A percentile compares a stretch with the other conserved stretches of the same genome.
phyloP scores from a whole-genome alignment of 2,113 vertebrate species.

The Brachyhypopomus gauderio region DNA sequence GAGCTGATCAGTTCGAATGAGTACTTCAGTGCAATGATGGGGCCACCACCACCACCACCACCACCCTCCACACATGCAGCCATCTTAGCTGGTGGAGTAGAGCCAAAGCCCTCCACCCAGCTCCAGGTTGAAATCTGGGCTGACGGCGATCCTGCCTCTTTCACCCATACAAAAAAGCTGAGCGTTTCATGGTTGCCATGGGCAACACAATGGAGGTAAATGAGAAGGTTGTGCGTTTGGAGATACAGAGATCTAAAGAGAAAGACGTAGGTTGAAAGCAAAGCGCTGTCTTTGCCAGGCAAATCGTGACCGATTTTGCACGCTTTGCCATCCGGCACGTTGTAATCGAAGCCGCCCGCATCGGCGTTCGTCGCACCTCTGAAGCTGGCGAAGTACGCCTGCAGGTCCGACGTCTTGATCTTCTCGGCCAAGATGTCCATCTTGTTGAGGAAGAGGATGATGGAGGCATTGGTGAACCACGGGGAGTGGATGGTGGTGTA shows the following conservation, averaged over 20 bases:
- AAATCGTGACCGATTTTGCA: neutral
- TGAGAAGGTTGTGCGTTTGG: slow-evolving; percentile 28
- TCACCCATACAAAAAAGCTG: slow-evolving; percentile 47
- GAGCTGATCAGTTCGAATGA: neutral
- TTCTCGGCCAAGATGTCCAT: slow-evolving; percentile 88
- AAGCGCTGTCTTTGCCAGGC: neutral
- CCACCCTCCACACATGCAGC: neutral
- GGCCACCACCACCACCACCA: neutral
- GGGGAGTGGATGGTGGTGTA: slow-evolving; percentile 85
- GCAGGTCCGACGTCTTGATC: slow-evolving; percentile 81
- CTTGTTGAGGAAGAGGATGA: slow-evolving; percentile 94
- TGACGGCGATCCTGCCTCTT: neutral
- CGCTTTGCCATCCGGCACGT: neutral
- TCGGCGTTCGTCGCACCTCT: slow-evolving; percentile 66
- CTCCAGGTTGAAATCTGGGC: neutral
- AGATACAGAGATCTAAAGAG: slow-evolving; percentile 15
- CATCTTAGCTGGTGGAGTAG: neutral
- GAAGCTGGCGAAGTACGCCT: slow-evolving; percentile 81
- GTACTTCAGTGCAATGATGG: neutral
- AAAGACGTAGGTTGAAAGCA: slow-evolving; percentile 34
- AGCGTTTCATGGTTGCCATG: slow-evolving; percentile 67
- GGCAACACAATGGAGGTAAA: slow-evolving; percentile 59
- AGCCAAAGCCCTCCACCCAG: neutral
- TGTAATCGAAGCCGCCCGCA: neutral
- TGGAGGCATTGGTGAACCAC: slow-evolving; percentile 83